A percentile compares a stretch with the other conserved stretches of the same genome.
Conservation (phyloP, 1,140 invertebrate species). For the Pygmarrhopalites habei region DNA sequence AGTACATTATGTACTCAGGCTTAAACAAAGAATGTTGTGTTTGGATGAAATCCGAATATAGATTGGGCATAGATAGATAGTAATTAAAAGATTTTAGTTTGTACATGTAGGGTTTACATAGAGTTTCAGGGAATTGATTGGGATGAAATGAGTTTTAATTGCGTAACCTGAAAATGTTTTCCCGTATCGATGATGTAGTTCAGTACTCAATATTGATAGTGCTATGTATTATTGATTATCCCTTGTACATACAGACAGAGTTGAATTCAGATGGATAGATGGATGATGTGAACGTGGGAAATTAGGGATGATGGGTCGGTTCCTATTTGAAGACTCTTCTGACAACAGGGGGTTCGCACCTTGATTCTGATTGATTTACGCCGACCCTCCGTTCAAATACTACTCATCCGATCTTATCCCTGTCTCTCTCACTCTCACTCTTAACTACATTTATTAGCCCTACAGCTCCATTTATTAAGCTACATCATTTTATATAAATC, state of each 20-base stretch:
- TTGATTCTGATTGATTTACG: slow-evolving; percentile 35
- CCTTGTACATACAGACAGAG: no score
- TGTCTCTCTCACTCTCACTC: slow-evolving; percentile 5
- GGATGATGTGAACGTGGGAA: slow-evolving; percentile 14
- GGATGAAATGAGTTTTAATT: background rate
- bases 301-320: slow-evolving; percentile 25
- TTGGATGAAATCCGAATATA: no score
- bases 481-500: no score
- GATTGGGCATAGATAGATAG: no score
- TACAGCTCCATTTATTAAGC: slow-evolving; percentile 8
- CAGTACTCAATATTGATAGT: no score
- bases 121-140: background rate
- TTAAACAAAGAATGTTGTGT: no score
- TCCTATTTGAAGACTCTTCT: slow-evolving; percentile 22
- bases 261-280: background rate
- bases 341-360: slow-evolving; percentile 33
- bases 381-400: slow-evolving; percentile 26
- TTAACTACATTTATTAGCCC: background rate
- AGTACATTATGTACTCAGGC: no score
- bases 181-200: no score
- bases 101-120: no score
- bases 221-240: no score
- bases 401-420: slow-evolving; percentile 23
- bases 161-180: background rate
- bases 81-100: no score